Evolutionary conservation across 2,113 vertebrate species (phyloP), one percentile per base, ranked within the genome.

Genomic region (Cichladusa arquata): DNA sequence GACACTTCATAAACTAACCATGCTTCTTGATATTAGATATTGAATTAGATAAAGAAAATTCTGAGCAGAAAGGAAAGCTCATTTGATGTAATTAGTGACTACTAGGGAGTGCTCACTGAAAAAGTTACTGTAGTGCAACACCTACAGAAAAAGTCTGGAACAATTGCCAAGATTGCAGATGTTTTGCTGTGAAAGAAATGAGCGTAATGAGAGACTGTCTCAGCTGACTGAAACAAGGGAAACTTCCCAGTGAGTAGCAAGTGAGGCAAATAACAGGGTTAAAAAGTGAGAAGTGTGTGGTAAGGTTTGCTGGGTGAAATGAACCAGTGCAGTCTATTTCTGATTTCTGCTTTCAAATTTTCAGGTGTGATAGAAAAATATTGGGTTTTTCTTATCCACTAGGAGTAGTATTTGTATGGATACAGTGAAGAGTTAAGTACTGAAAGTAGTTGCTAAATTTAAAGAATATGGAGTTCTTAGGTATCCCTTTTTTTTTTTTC

Each of bases 1-100:
- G 6, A 25, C 11, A 18, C 2, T 44, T 62, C 6, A 17, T 0
- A 2, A 71, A 62, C n/a, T 19, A 57, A 40, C 22, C 3, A 1
- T 2, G 2, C 67, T 86, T 26, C 25, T 58, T 6, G 3, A 9
- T 76, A 45, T 5, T 54, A 42, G 22, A 4, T 53, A 33, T 19
- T 69, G 45, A 70, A 26, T 66, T 61, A 20, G 14, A 9, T 29
- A 3, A 53, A 57, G 28, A 40, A 34, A 34, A 33, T 29, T 38
- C 4, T 7, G 20, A 66, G 53, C 19, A 82, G 47, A 88, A 60
- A 76, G 34, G 9, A 26, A 54, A 69, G 18, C 14, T 76, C 7
- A 28, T 69, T 42, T 42, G 34, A 13, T 48, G 31, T 34, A 67
- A 47, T 69, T 76, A 34, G 24, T 15, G 53, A 18, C 15, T 54